Base-by-base conservation (phyloP, 2,797 vertebrate genomes). In the Sebastes taczanowskii region DNA sequence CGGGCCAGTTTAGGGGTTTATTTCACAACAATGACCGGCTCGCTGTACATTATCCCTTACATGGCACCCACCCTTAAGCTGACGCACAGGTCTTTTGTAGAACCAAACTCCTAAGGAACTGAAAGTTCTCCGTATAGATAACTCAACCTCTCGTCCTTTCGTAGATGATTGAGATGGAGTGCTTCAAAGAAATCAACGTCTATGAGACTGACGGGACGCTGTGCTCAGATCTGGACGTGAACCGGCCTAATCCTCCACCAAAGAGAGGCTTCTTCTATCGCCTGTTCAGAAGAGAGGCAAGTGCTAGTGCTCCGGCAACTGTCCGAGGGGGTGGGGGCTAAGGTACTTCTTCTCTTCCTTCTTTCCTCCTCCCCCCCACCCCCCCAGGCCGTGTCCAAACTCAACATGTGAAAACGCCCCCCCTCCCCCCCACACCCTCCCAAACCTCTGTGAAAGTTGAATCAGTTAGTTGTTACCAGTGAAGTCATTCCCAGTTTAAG, bases 111-210 rank as follows among this genome's bases (percentile, higher is more conserved):
- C 35, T 8, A 4, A 49, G 27, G 7, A 42, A 13, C 22, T n/a
- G 35, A 38, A 32, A 25, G 4, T 13, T 25, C 7, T 74, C 11
- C 23, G 20, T 30, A 22, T 27, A 10, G 16, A 56, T 63, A 68
- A 66, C 71, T 23, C 1, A 0, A 5, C 14, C 27, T 81, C 13
- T 67, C 1, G 0, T 71, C 20, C 4, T 63, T 61, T 25, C 58
- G 34, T 70, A 98, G 97, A 98, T 99, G 96, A 98, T 98, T n/a
- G 97, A 98, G 93, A 97, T 97, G 1, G 97, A 96, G 82, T 98
- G 98, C 90, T 99, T 98, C 93, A 96, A 97, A 92, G 98, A 99
- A 91, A 96, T 99, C 90, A 97, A 96, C 35, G 92, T 97, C 22
- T 95, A 90, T 52, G 96, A 96, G 92, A 94, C 92, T 2, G 96